Evolutionary conservation across 2,113 vertebrate genomes (phyloP).

Genomic region (Cynopterus brachyotis): DNA sequence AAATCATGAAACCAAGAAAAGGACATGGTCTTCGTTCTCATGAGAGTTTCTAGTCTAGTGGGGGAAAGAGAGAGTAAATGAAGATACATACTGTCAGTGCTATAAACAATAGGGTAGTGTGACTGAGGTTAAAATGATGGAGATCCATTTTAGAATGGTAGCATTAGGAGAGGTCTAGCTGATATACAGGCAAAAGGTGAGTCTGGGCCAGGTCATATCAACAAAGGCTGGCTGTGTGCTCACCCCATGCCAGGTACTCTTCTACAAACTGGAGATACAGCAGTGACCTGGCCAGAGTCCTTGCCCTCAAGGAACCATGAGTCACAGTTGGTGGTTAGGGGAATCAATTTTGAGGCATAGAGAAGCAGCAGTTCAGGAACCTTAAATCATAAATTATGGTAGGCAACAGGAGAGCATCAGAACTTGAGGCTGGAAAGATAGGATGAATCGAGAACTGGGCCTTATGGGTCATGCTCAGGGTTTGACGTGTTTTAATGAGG

Average conservation of each 20-base stretch:
- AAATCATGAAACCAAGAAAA: neutral
- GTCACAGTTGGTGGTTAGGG: neutral
- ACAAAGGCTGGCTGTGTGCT: neutral
- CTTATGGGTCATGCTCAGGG: neutral
- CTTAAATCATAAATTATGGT: neutral
- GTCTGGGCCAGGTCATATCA: neutral
- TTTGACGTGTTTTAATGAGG: neutral
- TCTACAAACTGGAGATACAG: neutral
- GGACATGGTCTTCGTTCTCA: neutral
- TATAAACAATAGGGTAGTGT: neutral
- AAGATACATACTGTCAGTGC: neutral
- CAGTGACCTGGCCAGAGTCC: neutral
- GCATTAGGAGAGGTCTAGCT: neutral
- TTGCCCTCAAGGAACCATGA: neutral
- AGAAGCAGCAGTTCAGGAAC: neutral
- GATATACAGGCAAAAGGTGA: neutral
- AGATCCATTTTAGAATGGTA: neutral
- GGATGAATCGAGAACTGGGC: neutral
- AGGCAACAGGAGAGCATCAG: accelerated
- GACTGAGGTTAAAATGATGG: neutral
- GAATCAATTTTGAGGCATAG: neutral
- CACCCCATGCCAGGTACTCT: accelerated
- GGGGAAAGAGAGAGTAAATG: neutral
- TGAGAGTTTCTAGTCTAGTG: neutral
- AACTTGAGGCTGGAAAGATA: neutral